phyloP scores from a whole-genome alignment of 2,113 vertebrate genomes.

The Grantiella picta region DNA sequence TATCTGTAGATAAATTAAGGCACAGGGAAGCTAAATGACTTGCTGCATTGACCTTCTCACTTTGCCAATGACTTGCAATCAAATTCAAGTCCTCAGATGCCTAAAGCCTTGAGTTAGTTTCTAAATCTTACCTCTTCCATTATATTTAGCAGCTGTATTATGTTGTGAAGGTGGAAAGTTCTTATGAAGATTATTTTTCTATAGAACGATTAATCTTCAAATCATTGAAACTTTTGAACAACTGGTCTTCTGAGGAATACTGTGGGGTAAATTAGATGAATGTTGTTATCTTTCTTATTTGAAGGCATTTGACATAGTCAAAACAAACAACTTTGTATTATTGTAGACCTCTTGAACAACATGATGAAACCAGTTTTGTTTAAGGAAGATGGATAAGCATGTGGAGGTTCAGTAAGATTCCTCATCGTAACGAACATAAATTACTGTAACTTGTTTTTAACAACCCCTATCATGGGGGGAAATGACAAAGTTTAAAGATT shows the following conservation, averaged over 20 bases:
- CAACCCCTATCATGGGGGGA: background rate
- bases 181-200: background rate
- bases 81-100: background rate
- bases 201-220: background rate
- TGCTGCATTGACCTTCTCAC: constrained; percentile 27
- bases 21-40: background rate
- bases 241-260: background rate
- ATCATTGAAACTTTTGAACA: background rate
- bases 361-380: background rate
- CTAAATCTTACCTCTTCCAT: background rate
- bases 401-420: background rate
- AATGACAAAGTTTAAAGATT: background rate
- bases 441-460: background rate
- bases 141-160: background rate
- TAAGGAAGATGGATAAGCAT: background rate
- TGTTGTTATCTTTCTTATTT: background rate
- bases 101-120: constrained; percentile 3
- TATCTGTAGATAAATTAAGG: constrained; percentile 23
- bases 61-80: background rate
- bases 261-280: background rate
- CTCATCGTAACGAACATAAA: background rate
- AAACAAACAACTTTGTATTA: background rate
- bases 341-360: background rate
- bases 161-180: background rate
- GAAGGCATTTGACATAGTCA: background rate